Percentiles rank a stretch among this genome's conserved stretches.
Evolutionary conservation across 1,140 invertebrate species (phyloP).

Genomic region (Lepidostoma basale): DNA sequence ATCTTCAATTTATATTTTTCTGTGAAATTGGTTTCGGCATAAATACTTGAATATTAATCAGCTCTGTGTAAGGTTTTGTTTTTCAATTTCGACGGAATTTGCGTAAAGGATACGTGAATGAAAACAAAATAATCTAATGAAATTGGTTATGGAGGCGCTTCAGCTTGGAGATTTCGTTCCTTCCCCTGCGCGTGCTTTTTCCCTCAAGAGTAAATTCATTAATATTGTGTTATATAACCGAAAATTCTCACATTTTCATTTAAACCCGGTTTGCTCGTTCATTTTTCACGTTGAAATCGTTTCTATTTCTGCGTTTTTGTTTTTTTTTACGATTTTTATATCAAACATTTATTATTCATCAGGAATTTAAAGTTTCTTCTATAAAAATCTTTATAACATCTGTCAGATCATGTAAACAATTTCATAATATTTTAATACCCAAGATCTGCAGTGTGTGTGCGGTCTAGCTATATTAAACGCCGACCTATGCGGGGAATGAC

Average conservation of each 20-base stretch:
- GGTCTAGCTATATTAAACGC: no score
- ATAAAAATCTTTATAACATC: no score
- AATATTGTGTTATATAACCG: constrained; percentile 9
- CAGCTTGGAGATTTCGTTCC: constrained; percentile 8
- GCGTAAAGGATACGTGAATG: not conserved
- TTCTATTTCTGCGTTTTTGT: not conserved
- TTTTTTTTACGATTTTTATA: not conserved
- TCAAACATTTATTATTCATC: no score
- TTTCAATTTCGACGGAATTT: constrained; percentile 15
- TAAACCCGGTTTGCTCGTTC: not conserved
- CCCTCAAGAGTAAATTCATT: not conserved
- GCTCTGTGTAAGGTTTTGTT: constrained; percentile 5
- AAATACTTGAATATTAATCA: constrained; percentile 19
- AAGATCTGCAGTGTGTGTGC: no score
- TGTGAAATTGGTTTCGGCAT: not conserved
- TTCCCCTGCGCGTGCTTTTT: not conserved
- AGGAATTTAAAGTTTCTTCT: no score
- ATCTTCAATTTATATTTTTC: constrained; percentile 20
- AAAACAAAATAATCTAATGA: not conserved
- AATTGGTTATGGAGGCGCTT: not conserved
- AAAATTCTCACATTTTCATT: not conserved
- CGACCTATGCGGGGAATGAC: no score
- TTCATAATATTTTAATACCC: no score
- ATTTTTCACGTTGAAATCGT: not conserved
- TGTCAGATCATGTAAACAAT: no score